phyloP scores from a whole-genome alignment of 1,140 invertebrate species.

The Megalopta genalis region DNA sequence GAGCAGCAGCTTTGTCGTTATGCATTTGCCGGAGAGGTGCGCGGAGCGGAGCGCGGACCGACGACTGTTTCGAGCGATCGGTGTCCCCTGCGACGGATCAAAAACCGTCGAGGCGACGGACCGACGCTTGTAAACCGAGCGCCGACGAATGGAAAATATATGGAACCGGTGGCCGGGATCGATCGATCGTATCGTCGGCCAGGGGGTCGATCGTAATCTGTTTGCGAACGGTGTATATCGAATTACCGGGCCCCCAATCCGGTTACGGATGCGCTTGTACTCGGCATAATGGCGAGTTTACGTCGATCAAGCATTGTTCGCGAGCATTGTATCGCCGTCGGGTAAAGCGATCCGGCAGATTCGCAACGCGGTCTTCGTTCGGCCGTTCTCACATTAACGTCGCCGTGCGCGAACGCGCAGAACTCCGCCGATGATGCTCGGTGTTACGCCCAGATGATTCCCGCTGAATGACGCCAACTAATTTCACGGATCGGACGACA shows the following conservation, averaged over 20 bases:
- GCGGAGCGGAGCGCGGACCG: too few species aligned
- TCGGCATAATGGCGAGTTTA: slow-evolving; percentile 1
- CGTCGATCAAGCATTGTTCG: background rate
- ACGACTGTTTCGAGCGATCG: too few species aligned
- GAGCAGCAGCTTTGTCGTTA: too few species aligned
- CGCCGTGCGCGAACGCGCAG: background rate
- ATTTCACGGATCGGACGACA: background rate
- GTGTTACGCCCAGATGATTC: background rate
- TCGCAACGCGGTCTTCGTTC: background rate
- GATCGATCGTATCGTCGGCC: too few species aligned
- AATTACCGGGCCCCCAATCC: background rate
- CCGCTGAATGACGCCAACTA: background rate
- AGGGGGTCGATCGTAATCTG: background rate
- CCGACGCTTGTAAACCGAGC: too few species aligned
- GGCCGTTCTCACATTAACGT: background rate
- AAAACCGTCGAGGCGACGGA: too few species aligned
- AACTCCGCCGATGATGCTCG: background rate
- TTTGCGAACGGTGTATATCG: slow-evolving; percentile 1
- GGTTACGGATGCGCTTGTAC: background rate
- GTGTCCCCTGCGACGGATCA: too few species aligned
- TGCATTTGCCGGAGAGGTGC: too few species aligned
- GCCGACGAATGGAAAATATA: background rate
- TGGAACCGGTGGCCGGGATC: background rate
- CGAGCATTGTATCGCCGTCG: background rate
- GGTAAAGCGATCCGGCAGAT: background rate